Percentiles rank a stretch among this genome's conserved stretches.
These are phyloP conservation scores for Oscheius sp. DNA, from an alignment of 2,888 invertebrate genomes.

Conservation along the genomic window DNA sequence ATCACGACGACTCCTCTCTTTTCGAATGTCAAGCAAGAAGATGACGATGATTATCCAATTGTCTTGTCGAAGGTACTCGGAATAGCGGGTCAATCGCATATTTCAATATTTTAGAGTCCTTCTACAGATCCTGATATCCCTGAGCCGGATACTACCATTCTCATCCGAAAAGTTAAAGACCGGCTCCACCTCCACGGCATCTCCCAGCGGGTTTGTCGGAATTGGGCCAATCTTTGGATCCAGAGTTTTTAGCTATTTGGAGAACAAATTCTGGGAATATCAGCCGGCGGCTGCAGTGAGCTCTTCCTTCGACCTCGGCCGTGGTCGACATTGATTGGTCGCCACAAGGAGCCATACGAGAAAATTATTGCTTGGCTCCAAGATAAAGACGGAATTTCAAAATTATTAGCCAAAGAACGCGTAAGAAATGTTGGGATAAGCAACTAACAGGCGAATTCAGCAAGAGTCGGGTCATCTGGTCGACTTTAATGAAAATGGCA, in stretches of 20 bases:
- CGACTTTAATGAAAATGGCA: slow-evolving; percentile 34
- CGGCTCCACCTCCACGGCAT: slow-evolving; percentile 77
- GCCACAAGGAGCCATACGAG: slow-evolving; percentile 74
- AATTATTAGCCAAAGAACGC: slow-evolving; percentile 41
- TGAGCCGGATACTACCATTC: slow-evolving; percentile 96
- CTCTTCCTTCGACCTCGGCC: slow-evolving; percentile 96
- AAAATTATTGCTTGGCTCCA: slow-evolving; percentile 46
- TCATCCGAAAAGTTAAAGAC: slow-evolving; percentile 79
- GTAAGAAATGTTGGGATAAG: slow-evolving; percentile 14
- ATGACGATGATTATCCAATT: not conserved
- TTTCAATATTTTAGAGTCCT: not conserved
- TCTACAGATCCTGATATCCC: slow-evolving; percentile 76
- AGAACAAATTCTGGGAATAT: slow-evolving; percentile 93
- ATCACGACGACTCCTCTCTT: slow-evolving; percentile 18
- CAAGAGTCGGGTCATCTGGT: slow-evolving; percentile 25
- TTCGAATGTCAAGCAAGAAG: not conserved
- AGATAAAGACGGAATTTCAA: slow-evolving; percentile 43
- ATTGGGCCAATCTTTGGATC: not conserved
- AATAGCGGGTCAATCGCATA: not conserved
- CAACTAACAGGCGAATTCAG: slow-evolving; percentile 19
- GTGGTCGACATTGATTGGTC: slow-evolving; percentile 98
- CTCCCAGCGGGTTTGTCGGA: slow-evolving; percentile 84
- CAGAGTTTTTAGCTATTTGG: slow-evolving; percentile 80
- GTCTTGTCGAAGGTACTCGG: not conserved
- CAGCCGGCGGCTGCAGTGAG: slow-evolving; percentile 91